These are phyloP conservation scores for Dendrocincla tyrannina DNA, from an alignment of 2,797 vertebrate genomes.

Conservation along the genomic window DNA sequence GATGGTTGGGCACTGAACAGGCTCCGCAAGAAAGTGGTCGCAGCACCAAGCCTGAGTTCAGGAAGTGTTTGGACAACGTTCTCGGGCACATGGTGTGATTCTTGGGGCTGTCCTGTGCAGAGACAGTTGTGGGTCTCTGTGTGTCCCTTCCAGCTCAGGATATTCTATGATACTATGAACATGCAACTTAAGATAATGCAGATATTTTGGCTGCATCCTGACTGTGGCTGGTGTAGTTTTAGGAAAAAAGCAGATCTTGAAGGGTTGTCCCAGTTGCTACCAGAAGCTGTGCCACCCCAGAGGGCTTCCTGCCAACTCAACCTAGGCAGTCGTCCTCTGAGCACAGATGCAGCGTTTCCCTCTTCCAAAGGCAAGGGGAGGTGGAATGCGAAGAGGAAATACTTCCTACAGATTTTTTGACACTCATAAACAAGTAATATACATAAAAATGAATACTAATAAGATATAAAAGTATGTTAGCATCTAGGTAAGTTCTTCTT, in stretches of 20 bases:
- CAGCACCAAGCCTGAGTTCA: background rate
- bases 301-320: background rate
- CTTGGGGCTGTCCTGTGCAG: background rate
- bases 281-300: background rate
- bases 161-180: background rate
- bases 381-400: background rate
- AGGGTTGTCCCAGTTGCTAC: background rate
- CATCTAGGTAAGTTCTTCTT: background rate
- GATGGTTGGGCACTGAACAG: fast-evolving
- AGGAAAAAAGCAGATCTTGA: background rate
- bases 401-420: background rate
- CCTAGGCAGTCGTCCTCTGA: background rate
- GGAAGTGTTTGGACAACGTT: background rate
- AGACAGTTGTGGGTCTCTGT: background rate
- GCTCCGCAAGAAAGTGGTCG: background rate
- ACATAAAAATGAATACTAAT: background rate
- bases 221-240: background rate
- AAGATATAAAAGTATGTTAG: background rate
- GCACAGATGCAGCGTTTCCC: background rate
- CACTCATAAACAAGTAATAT: background rate
- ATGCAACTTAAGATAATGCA: background rate
- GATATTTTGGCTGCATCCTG: background rate
- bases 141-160: background rate
- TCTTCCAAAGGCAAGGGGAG: background rate
- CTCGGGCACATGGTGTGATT: no score